These are phyloP conservation scores for Eristalis tenax DNA, from an alignment of 2,888 invertebrate genomes.

Conservation along the genomic window DNA sequence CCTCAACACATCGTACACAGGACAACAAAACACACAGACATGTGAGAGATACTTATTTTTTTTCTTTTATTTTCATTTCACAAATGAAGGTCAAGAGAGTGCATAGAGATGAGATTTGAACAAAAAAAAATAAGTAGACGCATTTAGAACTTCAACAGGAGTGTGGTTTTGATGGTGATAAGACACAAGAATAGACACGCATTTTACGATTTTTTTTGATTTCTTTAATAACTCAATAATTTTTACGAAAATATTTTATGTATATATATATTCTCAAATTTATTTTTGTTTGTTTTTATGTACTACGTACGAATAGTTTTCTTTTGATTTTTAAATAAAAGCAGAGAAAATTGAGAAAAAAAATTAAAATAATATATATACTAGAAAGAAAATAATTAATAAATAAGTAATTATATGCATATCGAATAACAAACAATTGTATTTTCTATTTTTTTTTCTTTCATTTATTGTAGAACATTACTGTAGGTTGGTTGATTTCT, in stretches of 20 bases:
- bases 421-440: slow-evolving; percentile 66
- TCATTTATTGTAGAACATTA: slow-evolving; percentile 48
- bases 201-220: slow-evolving; percentile 65
- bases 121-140: slow-evolving; percentile 15
- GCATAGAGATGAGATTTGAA: slow-evolving; percentile 36
- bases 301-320: slow-evolving; percentile 73
- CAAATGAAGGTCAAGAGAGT: slow-evolving; percentile 32
- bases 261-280: slow-evolving; percentile 67
- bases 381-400: slow-evolving; percentile 64
- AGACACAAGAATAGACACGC: slow-evolving; percentile 66
- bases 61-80: background rate
- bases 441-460: slow-evolving; percentile 56
- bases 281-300: slow-evolving; percentile 65
- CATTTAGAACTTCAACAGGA: slow-evolving; percentile 18
- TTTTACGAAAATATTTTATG: slow-evolving; percentile 71
- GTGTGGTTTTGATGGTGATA: slow-evolving; percentile 51
- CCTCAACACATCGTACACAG: slow-evolving; percentile 55
- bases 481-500: slow-evolving; percentile 41
- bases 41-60: slow-evolving; percentile 9
- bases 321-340: slow-evolving; percentile 50
- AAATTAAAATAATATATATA: slow-evolving; percentile 33
- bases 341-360: slow-evolving; percentile 10
- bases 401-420: slow-evolving; percentile 65
- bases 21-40: slow-evolving; percentile 59
- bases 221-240: slow-evolving; percentile 71